phyloP scores from a whole-genome alignment of 2,113 vertebrate genomes.

The Alligator sinensis region DNA sequence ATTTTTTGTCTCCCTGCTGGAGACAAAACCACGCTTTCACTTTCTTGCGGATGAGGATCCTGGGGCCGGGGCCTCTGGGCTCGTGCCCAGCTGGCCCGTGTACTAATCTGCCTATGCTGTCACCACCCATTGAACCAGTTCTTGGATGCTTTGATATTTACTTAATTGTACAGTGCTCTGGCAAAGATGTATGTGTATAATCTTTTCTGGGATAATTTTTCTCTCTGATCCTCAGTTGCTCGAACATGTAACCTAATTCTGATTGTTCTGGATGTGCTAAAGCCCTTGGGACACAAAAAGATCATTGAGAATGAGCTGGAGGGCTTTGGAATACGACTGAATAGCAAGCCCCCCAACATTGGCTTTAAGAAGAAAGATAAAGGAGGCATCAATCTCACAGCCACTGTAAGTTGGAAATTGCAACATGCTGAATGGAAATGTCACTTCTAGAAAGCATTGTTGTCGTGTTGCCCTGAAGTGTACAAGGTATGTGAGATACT shows the following conservation, averaged over 20 bases:
- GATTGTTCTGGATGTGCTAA: conserved; percentile 96
- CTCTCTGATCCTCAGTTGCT: conserved; percentile 84
- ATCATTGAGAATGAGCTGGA: conserved; percentile 98
- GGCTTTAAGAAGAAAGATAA: conserved; percentile 99
- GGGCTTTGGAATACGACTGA: conserved; percentile 97
- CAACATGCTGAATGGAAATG: background rate
- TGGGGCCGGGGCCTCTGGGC: too few species aligned
- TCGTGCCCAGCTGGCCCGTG: too few species aligned
- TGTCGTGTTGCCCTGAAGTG: too few species aligned
- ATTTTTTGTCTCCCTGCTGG: too few species aligned
- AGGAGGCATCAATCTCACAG: conserved; percentile 98
- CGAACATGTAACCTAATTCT: conserved; percentile 98
- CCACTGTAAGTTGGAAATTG: conserved; percentile 85
- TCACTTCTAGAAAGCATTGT: background rate
- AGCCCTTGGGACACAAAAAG: conserved; percentile 96
- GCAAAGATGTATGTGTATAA: background rate
- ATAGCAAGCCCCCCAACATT: conserved; percentile 96
- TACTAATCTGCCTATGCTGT: background rate
- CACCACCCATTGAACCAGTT: background rate
- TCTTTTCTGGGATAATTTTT: background rate
- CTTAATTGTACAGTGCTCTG: background rate
- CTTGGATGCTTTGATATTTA: background rate
- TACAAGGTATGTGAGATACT: background rate
- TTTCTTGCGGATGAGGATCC: too few species aligned
- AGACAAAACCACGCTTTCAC: too few species aligned